A percentile compares a stretch with the other conserved stretches of the same genome.
Evolutionary conservation across 2,113 vertebrate species (phyloP).

Genomic region (Petrocephalus zakoni): DNA sequence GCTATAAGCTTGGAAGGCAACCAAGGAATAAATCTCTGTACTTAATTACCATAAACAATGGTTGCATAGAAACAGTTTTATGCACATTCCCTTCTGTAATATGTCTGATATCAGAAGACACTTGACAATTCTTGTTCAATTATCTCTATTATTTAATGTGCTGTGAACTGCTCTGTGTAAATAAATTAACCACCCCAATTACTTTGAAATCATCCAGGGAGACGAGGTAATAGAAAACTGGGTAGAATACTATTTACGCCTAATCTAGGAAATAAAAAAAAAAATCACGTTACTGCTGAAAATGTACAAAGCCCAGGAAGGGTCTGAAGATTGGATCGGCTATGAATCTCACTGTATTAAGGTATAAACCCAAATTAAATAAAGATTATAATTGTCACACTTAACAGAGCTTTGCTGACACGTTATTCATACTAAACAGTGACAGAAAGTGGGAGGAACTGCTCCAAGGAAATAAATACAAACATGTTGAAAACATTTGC

Average conservation of each 20-base stretch:
- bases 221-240: constrained; percentile 83
- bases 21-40: constrained; percentile 99
- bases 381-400: not conserved
- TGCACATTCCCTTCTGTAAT: constrained; percentile 99
- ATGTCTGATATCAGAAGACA: constrained; percentile 99
- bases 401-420: not conserved
- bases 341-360: not conserved
- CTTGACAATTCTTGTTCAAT: constrained; percentile 99
- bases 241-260: constrained; percentile 76
- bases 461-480: not conserved
- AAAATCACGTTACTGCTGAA: constrained; percentile 44
- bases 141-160: constrained; percentile 99
- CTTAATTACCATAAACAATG: constrained; percentile 99
- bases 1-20: constrained; percentile 84
- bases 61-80: constrained; percentile 99
- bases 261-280: constrained; percentile 57
- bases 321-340: not conserved
- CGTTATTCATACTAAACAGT: not conserved
- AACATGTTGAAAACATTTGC: not conserved
- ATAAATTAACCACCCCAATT: constrained; percentile 99
- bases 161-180: constrained; percentile 99
- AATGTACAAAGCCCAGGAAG: not conserved
- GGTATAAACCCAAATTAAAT: not conserved
- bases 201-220: constrained; percentile 99
- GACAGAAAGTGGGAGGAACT: not conserved